Evolutionary conservation across 1,140 invertebrate genomes (phyloP).

Genomic region (Sminthurides bifidus): DNA sequence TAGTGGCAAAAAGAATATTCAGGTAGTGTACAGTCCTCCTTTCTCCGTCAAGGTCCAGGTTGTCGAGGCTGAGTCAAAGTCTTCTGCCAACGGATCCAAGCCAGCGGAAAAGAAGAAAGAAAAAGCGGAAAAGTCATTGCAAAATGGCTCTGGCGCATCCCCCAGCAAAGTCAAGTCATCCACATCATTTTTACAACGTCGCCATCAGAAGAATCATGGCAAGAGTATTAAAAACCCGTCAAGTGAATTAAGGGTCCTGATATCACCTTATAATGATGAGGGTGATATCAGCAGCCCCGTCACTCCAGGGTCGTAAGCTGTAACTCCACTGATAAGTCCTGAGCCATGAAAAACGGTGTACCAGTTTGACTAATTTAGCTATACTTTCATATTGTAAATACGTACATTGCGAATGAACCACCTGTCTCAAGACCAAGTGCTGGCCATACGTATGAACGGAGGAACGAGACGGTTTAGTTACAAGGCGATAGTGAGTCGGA

Average conservation of each 20-base stretch:
- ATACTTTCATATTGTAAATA: neutral
- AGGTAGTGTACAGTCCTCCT: slow-evolving; percentile 25
- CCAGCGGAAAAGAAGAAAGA: slow-evolving; percentile 1
- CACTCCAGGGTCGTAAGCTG: neutral
- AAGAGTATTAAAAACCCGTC: slow-evolving; percentile 9
- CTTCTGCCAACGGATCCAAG: neutral
- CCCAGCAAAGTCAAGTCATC: neutral
- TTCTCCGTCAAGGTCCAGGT: slow-evolving; percentile 27
- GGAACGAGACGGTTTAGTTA: neutral
- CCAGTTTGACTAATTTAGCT: neutral
- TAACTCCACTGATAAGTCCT: neutral
- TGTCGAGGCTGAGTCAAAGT: neutral
- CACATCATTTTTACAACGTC: slow-evolving; percentile 13
- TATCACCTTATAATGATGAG: slow-evolving; percentile 1
- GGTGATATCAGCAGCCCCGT: slow-evolving; percentile 10
- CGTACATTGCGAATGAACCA: no score
- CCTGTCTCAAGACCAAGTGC: no score
- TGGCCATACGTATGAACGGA: no score
- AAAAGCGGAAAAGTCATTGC: neutral
- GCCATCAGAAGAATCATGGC: slow-evolving; percentile 6
- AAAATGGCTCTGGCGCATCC: neutral
- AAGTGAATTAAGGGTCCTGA: slow-evolving; percentile 15
- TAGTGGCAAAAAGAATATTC: slow-evolving; percentile 17
- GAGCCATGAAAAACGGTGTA: neutral
- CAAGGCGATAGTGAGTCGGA: neutral